Evolutionary conservation across 2,888 invertebrate genomes (phyloP), one percentile per base, ranked within the genome.

Genomic region (Chironomus riparius): DNA sequence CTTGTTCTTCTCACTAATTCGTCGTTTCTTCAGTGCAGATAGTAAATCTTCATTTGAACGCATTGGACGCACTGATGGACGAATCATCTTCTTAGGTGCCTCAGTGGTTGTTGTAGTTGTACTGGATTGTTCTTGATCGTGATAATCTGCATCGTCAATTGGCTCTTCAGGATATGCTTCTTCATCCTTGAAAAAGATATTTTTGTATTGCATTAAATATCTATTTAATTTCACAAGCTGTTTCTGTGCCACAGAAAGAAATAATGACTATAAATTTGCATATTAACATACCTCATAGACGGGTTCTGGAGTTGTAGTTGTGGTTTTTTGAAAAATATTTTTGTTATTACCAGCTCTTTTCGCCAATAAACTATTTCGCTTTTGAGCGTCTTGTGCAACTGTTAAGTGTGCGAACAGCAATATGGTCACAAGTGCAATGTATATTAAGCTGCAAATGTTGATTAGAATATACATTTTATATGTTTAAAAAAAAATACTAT

Each of bases 41-140:
- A 92, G 83, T 38, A 92, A 86, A 80, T 92, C 92, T 77, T 91
- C 89, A 83, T 92, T 92, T 80, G 92, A 92, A 80, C 92, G 88
- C 87, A 92, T 92, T 0, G 92, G 92, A 76, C 92, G 85, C 15
- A 92, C 89, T 50, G 87, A 85, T 15, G 91, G 91, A 0, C 87
- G 86, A 62, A 86, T 81, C 79, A 90, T 88, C 80, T 91, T 91
- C 79, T 90, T 88, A 72, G 91, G 85, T 79, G 91, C 90, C 22
- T 90, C 90, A 5, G 92, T 91, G 0, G 90, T 87, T 0, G 87
- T 84, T 1, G 88, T 88, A 12, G 89, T 89, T 28, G 81, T 80
- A n/a, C 84, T 83, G 0, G 84, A 83, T 77, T 86, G 86, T 77
- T 85, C 86, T 28, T 81, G 81, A 68, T 83, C 82, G 28, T 82